Evolutionary conservation across 2,888 invertebrate species (phyloP), one percentile per base, ranked within the genome.

Genomic region (Julus scandinavius): DNA sequence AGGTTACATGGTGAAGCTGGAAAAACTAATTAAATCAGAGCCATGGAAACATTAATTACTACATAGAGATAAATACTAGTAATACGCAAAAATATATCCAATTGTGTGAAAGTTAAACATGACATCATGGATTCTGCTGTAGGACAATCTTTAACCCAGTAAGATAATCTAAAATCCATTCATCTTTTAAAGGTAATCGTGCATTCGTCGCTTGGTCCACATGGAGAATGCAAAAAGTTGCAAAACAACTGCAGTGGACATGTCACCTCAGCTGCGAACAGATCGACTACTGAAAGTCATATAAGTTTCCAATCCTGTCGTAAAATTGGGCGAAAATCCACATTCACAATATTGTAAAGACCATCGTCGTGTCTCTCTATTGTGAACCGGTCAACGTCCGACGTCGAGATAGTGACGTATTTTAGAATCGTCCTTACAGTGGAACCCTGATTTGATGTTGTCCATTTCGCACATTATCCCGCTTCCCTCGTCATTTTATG

Each of bases 181-280:
- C 9, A 83, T 83, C 83, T n/a, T 83, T 83, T 83, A 3, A 83
- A 83, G 13, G 11, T n/a, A 83, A 83, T 83, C 7, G 83, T 40
- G 7, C 83, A 83, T 4, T 83, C 83, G 2, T 13, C 83, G 9
- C 17, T 83, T 29, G 83, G 83, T 83, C 83, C 83, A 29, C 4
- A 40, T 38, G 83, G 83, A 29, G 6, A 83, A 29, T n/a, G 20
- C 38, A 83, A n/a, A 13, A 40, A 9, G 40, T n/a, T 83, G 29
- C 83, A 83, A 4, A 83, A 83, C 83, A 40, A 11, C 29, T 83
- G 83, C 17, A n/a, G 83, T 15, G 83, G 83, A 15, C 13, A 83
- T n/a, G 11, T 83, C 7, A 83, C 83, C 40, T 83, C 83, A n/a
- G 11, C n/a, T 2, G 29, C 83, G 2, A 29, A n/a, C 29, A 29